A percentile compares a stretch with the other conserved stretches of the same genome.
Conservation (phyloP, 2,797 vertebrate species). For the Sardinella longiceps region DNA sequence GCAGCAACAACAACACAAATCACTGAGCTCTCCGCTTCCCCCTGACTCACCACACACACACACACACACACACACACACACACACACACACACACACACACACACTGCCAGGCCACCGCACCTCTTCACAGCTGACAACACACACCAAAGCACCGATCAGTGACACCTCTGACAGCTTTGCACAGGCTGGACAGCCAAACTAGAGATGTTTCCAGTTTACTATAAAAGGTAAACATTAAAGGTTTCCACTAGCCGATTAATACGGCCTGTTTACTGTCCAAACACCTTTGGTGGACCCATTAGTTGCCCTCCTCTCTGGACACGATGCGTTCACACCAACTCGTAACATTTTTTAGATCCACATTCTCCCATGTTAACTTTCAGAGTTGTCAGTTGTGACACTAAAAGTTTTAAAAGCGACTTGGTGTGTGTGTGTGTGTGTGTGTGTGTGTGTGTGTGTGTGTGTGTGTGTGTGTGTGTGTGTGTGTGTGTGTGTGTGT, state of each 20-base stretch:
- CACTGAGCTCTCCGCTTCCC: conserved; percentile 1
- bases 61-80: conserved; percentile 26
- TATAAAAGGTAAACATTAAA: background rate
- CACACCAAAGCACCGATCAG: background rate
- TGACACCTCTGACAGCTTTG: background rate
- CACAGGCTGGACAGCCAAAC: background rate
- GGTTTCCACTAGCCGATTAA: background rate
- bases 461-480: too few relatives aligned
- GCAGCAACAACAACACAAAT: conserved; percentile 24
- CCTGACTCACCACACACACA: background rate
- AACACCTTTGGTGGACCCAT: background rate
- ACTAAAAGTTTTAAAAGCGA: background rate
- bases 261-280: background rate
- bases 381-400: background rate
- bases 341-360: conserved; percentile 7
- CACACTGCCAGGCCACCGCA: background rate
- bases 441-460: too few relatives aligned
- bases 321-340: background rate
- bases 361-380: background rate
- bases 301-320: background rate
- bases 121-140: conserved; percentile 23
- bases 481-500: too few relatives aligned
- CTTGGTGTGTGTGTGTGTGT: background rate
- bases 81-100: conserved; percentile 26
- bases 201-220: background rate